phyloP scores from a whole-genome alignment of 1,140 invertebrate genomes.

The Argopecten irradians region DNA sequence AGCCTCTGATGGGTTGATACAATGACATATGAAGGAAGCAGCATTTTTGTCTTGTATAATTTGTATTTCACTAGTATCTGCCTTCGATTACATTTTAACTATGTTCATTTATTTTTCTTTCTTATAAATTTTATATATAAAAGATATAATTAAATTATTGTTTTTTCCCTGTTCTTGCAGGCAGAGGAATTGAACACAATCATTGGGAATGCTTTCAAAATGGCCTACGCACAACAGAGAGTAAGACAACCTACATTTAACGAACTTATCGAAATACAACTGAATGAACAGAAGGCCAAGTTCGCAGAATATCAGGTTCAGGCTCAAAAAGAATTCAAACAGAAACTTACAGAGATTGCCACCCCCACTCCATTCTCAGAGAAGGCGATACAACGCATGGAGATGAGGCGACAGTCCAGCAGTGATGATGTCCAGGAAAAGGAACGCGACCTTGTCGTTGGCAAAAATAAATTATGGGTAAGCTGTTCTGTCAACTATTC shows the following conservation, averaged over 20 bases:
- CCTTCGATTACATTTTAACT: no score
- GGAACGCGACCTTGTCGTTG: conserved; percentile 54
- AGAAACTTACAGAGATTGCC: conserved; percentile 70
- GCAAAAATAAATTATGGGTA: conserved; percentile 70
- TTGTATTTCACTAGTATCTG: no score
- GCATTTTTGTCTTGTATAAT: no score
- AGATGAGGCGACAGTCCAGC: conserved; percentile 64
- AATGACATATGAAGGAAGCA: no score
- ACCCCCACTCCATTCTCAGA: conserved; percentile 71
- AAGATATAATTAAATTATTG: neutral
- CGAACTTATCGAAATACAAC: conserved; percentile 74
- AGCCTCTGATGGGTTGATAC: no score
- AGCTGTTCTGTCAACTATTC: conserved; percentile 27
- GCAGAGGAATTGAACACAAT: conserved; percentile 91
- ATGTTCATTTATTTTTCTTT: no score
- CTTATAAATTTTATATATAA: no score
- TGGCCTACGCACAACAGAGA: conserved; percentile 91
- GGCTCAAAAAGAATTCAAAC: conserved; percentile 64
- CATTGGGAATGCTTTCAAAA: conserved; percentile 93
- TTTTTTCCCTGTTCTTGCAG: conserved; percentile 78
- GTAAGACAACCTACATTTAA: conserved; percentile 79
- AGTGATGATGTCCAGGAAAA: conserved; percentile 51
- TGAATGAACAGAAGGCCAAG: conserved; percentile 69
- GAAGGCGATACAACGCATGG: conserved; percentile 67
- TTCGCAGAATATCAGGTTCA: conserved; percentile 69